phyloP scores from a whole-genome alignment of 2,888 invertebrate genomes.

The Cordilura impudica region DNA sequence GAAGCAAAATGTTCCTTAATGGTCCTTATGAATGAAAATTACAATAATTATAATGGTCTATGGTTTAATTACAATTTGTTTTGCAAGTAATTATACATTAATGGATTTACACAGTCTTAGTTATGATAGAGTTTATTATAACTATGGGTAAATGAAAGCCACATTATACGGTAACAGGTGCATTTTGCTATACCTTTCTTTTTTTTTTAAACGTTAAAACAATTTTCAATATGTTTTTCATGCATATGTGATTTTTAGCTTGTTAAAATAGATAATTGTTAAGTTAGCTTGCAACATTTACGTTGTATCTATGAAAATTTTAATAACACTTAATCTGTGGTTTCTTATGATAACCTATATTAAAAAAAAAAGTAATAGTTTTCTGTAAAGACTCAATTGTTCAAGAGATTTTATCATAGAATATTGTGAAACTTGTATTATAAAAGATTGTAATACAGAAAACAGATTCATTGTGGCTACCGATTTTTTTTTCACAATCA shows the following conservation, averaged over 20 bases:
- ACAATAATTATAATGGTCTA: background rate
- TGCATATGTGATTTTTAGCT: background rate
- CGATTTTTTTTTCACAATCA: no score
- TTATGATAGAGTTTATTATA: background rate
- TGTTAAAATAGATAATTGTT: constrained; percentile 8
- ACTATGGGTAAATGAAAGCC: no score
- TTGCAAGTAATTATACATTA: background rate
- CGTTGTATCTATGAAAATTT: constrained; percentile 52
- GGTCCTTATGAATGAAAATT: no score
- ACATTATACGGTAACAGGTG: background rate
- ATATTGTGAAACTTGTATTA: no score
- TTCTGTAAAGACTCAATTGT: background rate
- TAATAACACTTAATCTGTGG: constrained; percentile 51
- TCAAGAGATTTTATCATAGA: background rate
- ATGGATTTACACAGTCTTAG: background rate
- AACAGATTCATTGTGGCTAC: no score
- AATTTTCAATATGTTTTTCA: constrained; percentile 2
- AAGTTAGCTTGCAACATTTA: background rate
- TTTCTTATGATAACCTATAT: constrained; percentile 65
- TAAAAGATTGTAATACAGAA: no score
- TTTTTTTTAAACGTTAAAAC: no score
- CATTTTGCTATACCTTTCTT: background rate
- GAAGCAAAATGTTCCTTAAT: background rate
- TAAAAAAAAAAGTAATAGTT: constrained; percentile 33
- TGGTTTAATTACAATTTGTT: background rate